Percentiles rank a stretch among this genome's conserved stretches.
These are phyloP conservation scores for Ceriagrion tenellum DNA, from an alignment of 2,888 invertebrate genomes.

Conservation along the genomic window DNA sequence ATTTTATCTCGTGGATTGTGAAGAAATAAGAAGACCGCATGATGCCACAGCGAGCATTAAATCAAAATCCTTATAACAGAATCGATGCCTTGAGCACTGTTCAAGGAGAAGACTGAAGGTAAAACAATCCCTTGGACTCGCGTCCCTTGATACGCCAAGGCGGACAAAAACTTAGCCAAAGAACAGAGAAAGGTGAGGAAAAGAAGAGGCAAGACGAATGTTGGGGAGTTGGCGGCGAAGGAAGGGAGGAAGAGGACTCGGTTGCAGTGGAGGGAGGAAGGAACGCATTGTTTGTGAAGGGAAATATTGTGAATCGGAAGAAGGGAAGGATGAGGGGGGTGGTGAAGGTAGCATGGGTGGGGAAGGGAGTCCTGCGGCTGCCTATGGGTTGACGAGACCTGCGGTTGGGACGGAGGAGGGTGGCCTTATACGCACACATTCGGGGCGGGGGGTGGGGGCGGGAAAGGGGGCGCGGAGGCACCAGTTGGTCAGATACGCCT, in stretches of 20 bases:
- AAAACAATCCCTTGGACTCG: background rate
- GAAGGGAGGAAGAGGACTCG: background rate
- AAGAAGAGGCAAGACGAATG: background rate
- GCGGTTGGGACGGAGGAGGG: background rate
- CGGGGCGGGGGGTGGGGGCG: background rate
- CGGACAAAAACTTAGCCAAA: background rate
- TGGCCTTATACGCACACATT: background rate
- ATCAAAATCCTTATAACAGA: too few relatives aligned
- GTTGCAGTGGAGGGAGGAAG: slow-evolving; percentile 21
- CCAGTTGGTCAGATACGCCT: slow-evolving; percentile 67
- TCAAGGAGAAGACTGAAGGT: background rate
- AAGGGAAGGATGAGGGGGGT: background rate
- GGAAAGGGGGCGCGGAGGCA: slow-evolving; percentile 5
- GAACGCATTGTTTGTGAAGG: slow-evolving; percentile 52
- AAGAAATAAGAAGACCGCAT: too few relatives aligned
- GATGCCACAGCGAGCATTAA: too few relatives aligned
- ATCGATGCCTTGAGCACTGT: background rate
- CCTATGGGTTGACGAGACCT: slow-evolving; percentile 35
- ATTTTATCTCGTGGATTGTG: too few relatives aligned
- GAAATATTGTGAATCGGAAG: background rate
- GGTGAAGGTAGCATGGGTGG: background rate
- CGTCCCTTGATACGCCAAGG: background rate
- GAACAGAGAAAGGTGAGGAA: background rate
- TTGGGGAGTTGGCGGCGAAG: background rate
- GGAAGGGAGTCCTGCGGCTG: background rate